Conservation (phyloP, 2,113 vertebrate genomes). For the Burhinus oedicnemus region DNA sequence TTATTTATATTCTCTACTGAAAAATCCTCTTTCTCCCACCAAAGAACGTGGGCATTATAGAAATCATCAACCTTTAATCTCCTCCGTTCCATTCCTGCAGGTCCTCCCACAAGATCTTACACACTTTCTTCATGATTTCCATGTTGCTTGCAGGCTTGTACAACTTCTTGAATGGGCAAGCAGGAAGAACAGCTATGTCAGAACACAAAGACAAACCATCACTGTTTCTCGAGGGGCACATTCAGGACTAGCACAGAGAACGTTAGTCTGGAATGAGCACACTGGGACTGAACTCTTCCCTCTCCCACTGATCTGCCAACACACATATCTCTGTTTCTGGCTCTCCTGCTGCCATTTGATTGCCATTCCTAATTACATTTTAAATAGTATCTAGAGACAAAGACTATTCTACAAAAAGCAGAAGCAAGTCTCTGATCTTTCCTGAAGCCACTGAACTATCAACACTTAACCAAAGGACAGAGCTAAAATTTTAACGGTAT, state of each 20-base stretch:
- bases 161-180: conserved; percentile 48
- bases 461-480: background rate
- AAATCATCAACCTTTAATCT: conserved; percentile 23
- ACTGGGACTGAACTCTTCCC: background rate
- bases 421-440: background rate
- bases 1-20: background rate
- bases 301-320: background rate
- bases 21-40: background rate
- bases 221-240: background rate
- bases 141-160: conserved; percentile 6
- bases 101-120: conserved; percentile 48
- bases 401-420: background rate
- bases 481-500: background rate
- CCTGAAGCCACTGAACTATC: background rate
- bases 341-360: background rate
- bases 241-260: background rate
- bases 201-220: background rate
- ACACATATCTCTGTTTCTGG: background rate
- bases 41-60: background rate
- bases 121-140: conserved; percentile 46
- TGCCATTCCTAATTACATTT: background rate
- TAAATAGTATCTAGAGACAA: background rate
- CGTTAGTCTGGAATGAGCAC: background rate
- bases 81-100: background rate
- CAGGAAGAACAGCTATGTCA: background rate